A percentile compares a stretch with the other conserved stretches of the same genome.
phyloP scores from a whole-genome alignment of 2,888 invertebrate species.

The Cataglyphis albicans region DNA sequence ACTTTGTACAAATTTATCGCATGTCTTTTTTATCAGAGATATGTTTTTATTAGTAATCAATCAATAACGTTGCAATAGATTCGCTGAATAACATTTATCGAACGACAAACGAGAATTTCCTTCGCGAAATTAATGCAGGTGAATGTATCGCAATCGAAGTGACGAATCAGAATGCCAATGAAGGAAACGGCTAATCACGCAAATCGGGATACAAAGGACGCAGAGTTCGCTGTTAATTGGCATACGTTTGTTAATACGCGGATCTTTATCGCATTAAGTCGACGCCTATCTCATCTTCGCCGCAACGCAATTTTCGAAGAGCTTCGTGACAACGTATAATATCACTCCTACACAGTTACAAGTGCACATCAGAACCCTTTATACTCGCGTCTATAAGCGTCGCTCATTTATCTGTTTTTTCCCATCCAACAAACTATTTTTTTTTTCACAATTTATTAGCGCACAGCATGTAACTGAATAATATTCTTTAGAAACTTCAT shows the following conservation, averaged over 20 bases:
- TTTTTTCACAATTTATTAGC: constrained; percentile 35
- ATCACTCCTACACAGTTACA: constrained; percentile 30
- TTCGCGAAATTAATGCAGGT: constrained; percentile 67
- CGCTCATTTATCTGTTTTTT: constrained; percentile 25
- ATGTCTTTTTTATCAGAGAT: background rate
- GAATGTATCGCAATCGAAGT: constrained; percentile 58
- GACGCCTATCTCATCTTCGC: constrained; percentile 53
- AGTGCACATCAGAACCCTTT: constrained; percentile 44
- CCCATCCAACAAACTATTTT: background rate
- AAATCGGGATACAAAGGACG: constrained; percentile 76
- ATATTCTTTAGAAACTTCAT: constrained; percentile 30
- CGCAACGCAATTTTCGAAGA: constrained; percentile 45
- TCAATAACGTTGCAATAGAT: background rate
- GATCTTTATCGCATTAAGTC: constrained; percentile 68
- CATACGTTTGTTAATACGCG: constrained; percentile 76
- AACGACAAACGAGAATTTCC: constrained; percentile 59
- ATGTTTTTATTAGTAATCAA: background rate
- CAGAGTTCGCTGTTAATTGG: constrained; percentile 75
- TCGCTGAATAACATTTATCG: background rate
- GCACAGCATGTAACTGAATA: constrained; percentile 25
- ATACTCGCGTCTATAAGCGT: constrained; percentile 62
- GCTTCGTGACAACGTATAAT: constrained; percentile 24
- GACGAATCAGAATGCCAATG: constrained; percentile 58
- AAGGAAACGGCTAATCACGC: constrained; percentile 77
- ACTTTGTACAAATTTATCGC: background rate